phyloP scores from a whole-genome alignment of 2,113 vertebrate species.

The Xiphophorus maculatus region DNA sequence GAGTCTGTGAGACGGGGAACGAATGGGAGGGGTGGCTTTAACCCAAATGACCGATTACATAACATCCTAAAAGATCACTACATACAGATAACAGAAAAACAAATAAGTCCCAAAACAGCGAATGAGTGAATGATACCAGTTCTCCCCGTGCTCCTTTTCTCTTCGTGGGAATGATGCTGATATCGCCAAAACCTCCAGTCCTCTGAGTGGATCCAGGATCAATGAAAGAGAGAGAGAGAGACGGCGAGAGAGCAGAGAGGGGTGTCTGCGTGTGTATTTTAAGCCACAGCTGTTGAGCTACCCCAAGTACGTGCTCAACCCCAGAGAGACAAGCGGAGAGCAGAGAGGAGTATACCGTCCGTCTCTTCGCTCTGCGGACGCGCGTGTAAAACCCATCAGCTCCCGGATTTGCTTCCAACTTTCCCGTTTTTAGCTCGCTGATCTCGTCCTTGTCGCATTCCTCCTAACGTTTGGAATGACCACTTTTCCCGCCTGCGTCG shows the following conservation, averaged over 20 bases:
- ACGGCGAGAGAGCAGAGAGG: neutral
- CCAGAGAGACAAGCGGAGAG: constrained; percentile 30
- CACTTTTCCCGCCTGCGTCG: constrained; percentile 68
- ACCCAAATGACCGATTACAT: constrained; percentile 43
- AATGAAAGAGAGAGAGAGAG: constrained; percentile 63
- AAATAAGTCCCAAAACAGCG: constrained; percentile 3
- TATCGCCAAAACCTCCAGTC: constrained; percentile 36
- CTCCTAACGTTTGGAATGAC: constrained; percentile 74
- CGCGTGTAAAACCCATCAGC: constrained; percentile 31
- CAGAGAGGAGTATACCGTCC: constrained; percentile 23
- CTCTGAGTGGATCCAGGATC: constrained; percentile 59
- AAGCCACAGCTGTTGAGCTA: constrained; percentile 57
- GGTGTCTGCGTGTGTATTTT: constrained; percentile 46
- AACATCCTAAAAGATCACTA: constrained; percentile 23
- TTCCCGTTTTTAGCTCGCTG: constrained; percentile 33
- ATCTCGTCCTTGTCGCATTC: constrained; percentile 39
- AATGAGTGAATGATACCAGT: constrained; percentile 40
- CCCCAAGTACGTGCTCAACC: constrained; percentile 58
- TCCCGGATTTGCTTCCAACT: constrained; percentile 62
- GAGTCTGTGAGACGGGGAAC: neutral
- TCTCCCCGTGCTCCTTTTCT: constrained; percentile 18
- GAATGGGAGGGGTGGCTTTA: constrained; percentile 5
- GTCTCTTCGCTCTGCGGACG: constrained; percentile 40
- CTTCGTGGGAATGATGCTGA: constrained; percentile 29
- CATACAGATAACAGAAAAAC: neutral